A percentile compares a stretch with the other conserved stretches of the same genome.
Conservation (phyloP, 2,888 invertebrate genomes). For the Octodonta nipae region DNA sequence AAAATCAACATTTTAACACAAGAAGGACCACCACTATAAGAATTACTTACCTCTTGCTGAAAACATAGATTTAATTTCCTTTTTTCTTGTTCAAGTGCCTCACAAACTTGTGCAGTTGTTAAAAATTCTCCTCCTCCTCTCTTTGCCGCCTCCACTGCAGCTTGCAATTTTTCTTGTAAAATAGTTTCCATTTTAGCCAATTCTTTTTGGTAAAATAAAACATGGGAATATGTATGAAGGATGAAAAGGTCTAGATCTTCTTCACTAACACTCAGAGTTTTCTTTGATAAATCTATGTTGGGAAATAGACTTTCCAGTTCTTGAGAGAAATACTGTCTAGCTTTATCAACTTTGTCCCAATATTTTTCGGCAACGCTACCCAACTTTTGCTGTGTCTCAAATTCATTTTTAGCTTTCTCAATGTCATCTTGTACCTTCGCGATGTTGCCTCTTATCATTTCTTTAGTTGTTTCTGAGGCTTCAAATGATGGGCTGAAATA, state of each 20-base stretch:
- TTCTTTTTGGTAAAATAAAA: constrained; percentile 65
- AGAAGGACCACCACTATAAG: not conserved
- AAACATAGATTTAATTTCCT: constrained; percentile 54
- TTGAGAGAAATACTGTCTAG: constrained; percentile 47
- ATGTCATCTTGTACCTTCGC: constrained; percentile 44
- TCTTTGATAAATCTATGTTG: constrained; percentile 52
- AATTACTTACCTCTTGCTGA: constrained; percentile 48
- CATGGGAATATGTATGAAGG: constrained; percentile 62
- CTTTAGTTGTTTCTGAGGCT: constrained; percentile 34
- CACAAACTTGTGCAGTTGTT: constrained; percentile 46
- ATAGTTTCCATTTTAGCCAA: constrained; percentile 56
- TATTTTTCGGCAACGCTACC: constrained; percentile 61
- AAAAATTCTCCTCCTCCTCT: constrained; percentile 38
- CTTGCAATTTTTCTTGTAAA: constrained; percentile 46
- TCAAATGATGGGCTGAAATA: constrained; percentile 25
- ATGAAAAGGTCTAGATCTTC: constrained; percentile 55
- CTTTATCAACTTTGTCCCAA: constrained; percentile 62
- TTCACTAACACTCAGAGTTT: constrained; percentile 40
- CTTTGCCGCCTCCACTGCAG: constrained; percentile 47
- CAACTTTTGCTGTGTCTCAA: constrained; percentile 42
- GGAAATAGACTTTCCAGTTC: constrained; percentile 62
- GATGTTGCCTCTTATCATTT: constrained; percentile 43
- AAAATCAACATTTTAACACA: constrained; percentile 1
- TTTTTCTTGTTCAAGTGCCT: constrained; percentile 56
- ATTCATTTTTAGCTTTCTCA: constrained; percentile 43